Evolutionary conservation across 2,113 vertebrate species (phyloP).

Genomic region (Willisornis vidua): DNA sequence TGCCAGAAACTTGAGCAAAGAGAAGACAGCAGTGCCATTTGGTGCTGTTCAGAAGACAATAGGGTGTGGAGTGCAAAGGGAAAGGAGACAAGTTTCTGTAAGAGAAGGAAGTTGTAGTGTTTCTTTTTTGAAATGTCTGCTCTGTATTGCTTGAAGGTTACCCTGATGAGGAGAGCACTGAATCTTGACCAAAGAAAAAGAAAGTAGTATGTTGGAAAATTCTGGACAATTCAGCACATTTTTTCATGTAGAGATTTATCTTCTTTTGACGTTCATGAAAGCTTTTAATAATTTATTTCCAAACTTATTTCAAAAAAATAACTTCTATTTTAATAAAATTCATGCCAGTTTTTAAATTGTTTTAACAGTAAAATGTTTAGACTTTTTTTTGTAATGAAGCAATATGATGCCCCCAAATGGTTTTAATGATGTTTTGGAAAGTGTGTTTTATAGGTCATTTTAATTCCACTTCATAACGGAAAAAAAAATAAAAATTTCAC

Average conservation of each 20-base stretch:
- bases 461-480: background rate
- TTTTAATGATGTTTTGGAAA: background rate
- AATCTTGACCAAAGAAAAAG: background rate
- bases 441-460: background rate
- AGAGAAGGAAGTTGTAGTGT: background rate
- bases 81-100: background rate
- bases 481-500: background rate
- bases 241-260: background rate
- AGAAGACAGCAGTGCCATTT: fast-evolving
- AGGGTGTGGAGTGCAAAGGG: background rate
- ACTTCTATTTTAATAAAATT: background rate
- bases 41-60: background rate
- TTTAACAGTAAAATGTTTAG: background rate
- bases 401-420: background rate
- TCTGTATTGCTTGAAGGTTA: background rate
- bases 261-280: background rate
- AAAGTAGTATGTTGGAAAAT: background rate
- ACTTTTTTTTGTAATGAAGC: background rate
- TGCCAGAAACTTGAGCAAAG: background rate
- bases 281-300: background rate
- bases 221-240: background rate
- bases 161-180: background rate
- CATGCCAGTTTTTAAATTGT: background rate
- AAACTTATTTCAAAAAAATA: background rate
- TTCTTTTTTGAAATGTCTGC: background rate